phyloP scores from a whole-genome alignment of 2,888 invertebrate species.

The Trimorus sp. region DNA sequence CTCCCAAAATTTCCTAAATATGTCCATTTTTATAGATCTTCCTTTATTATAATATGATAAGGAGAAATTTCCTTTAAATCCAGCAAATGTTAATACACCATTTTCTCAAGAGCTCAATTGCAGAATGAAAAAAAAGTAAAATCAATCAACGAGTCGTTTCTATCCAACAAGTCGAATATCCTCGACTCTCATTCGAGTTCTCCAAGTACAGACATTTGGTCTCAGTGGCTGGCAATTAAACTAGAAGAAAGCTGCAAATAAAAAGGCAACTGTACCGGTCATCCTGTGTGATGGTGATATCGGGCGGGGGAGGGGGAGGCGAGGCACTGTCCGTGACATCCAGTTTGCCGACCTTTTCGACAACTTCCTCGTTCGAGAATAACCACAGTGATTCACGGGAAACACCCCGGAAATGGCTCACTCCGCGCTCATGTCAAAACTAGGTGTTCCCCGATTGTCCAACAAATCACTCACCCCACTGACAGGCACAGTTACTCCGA shows the following conservation, averaged over 20 bases:
- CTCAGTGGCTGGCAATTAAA: not conserved
- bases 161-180: no score
- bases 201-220: no score
- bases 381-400: conserved; percentile 56
- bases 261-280: conserved; percentile 75
- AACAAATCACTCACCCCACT: conserved; percentile 54
- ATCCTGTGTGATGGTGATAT: conserved; percentile 81
- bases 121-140: no score
- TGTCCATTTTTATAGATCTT: no score
- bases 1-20: no score
- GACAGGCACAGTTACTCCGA: conserved; percentile 45
- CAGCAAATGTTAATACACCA: no score
- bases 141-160: no score
- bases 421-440: conserved; percentile 58
- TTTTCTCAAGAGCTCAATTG: no score
- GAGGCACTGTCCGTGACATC: conserved; percentile 81
- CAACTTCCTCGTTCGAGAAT: conserved; percentile 61
- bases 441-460: conserved; percentile 46
- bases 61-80: no score
- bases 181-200: no score
- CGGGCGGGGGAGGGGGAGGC: conserved; percentile 79
- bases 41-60: no score
- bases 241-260: not conserved
- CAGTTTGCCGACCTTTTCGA: conserved; percentile 79
- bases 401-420: conserved; percentile 61